Conservation (phyloP, 37 sponge, comb jelly and placozoan species). For the Halichondria panicea region DNA sequence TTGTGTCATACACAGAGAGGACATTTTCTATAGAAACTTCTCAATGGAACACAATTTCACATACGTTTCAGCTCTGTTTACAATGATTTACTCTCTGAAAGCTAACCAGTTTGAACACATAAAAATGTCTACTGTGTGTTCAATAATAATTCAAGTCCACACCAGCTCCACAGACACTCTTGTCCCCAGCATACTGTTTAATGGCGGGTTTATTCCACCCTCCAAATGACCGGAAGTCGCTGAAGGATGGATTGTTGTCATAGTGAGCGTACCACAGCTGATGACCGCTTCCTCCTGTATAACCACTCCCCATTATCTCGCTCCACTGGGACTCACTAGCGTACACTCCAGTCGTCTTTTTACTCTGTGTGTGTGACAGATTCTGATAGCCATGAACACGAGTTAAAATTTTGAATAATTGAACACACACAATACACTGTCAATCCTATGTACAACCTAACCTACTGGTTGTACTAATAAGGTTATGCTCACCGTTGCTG, state of each 20-base stretch:
- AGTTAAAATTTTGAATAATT: not conserved
- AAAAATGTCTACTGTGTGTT: too few species aligned
- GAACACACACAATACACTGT: too few species aligned
- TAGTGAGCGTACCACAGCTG: constrained; percentile 89
- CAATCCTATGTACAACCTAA: not conserved
- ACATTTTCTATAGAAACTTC: too few species aligned
- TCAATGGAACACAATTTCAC: too few species aligned
- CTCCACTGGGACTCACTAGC: constrained; percentile 83
- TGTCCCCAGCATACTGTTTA: constrained; percentile 74
- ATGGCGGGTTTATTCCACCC: constrained; percentile 77
- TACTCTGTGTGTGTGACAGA: constrained; percentile 26
- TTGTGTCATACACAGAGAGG: too few species aligned
- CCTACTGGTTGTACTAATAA: not conserved
- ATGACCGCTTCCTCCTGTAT: constrained; percentile 60
- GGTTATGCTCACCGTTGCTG: constrained; percentile 59
- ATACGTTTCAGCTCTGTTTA: too few species aligned
- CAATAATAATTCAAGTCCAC: constrained; percentile 55
- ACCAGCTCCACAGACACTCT: constrained; percentile 56
- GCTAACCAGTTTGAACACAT: too few species aligned
- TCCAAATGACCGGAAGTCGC: constrained; percentile 78
- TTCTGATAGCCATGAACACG: too few species aligned
- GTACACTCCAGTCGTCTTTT: constrained; percentile 81
- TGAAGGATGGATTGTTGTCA: constrained; percentile 75
- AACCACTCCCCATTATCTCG: constrained; percentile 70
- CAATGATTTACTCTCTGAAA: too few species aligned